phyloP scores from a whole-genome alignment of 2,113 vertebrate genomes.

The Erythrolamprus reginae region DNA sequence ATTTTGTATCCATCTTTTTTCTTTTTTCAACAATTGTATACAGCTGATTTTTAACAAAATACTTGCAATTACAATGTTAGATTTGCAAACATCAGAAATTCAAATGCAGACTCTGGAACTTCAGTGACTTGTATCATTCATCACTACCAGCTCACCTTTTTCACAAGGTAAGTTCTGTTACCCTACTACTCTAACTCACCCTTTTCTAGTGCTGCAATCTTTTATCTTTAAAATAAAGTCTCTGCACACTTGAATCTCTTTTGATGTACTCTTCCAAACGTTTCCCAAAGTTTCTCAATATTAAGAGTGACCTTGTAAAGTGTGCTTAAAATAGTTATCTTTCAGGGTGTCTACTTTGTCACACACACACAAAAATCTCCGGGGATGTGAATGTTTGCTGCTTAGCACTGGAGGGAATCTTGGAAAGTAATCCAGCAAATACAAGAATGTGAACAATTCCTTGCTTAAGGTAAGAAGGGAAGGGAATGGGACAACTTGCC shows the following conservation, averaged over 20 bases:
- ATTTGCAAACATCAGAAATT: background rate
- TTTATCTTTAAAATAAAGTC: background rate
- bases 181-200: too few species aligned
- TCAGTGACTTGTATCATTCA: background rate
- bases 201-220: background rate
- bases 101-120: background rate
- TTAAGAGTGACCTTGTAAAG: background rate
- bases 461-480: accelerated
- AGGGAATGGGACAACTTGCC: too few species aligned
- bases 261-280: background rate
- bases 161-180: background rate
- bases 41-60: background rate
- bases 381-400: background rate
- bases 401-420: accelerated
- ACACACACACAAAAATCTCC: background rate
- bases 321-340: accelerated
- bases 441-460: background rate
- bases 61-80: background rate
- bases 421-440: accelerated
- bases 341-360: accelerated
- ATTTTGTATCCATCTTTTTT: background rate
- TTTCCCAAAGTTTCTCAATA: background rate
- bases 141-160: background rate
- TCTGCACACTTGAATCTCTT: background rate
- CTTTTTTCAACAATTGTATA: background rate